These are phyloP conservation scores for Ptychochromis oligacanthus DNA, from an alignment of 2,113 vertebrate genomes.

Conservation along the genomic window DNA sequence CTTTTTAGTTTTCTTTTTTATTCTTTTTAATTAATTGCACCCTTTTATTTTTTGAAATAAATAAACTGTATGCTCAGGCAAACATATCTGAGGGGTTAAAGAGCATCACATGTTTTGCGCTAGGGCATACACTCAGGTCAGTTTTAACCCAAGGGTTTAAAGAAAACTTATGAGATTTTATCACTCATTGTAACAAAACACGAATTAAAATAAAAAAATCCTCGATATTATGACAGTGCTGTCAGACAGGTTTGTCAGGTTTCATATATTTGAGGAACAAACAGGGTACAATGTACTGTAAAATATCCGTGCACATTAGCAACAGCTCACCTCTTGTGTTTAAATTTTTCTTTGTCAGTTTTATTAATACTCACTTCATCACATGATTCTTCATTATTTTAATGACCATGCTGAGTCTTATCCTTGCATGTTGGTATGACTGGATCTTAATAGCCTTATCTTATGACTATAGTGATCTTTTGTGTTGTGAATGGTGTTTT, in stretches of 20 bases:
- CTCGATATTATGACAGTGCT: slow-evolving; percentile 53
- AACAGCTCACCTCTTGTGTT: slow-evolving; percentile 66
- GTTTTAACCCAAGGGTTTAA: slow-evolving; percentile 33
- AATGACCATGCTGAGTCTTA: slow-evolving; percentile 31
- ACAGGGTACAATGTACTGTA: slow-evolving; percentile 82
- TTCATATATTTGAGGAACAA: slow-evolving; percentile 70
- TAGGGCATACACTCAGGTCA: slow-evolving; percentile 76
- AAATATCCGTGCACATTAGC: slow-evolving; percentile 58
- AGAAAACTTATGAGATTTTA: slow-evolving; percentile 1
- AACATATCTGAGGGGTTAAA: slow-evolving; percentile 47
- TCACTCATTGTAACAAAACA: slow-evolving; percentile 27
- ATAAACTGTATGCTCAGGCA: slow-evolving; percentile 60
- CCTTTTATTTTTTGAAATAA: slow-evolving; percentile 27
- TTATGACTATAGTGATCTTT: slow-evolving; percentile 54
- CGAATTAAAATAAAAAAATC: slow-evolving; percentile 24
- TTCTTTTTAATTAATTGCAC: slow-evolving; percentile 55
- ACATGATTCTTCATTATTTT: slow-evolving; percentile 22
- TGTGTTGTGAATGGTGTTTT: slow-evolving; percentile 47
- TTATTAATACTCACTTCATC: slow-evolving; percentile 16
- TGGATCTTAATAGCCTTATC: slow-evolving; percentile 66
- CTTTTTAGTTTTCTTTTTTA: not conserved
- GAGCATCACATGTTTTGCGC: slow-evolving; percentile 38
- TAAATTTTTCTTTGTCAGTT: not conserved
- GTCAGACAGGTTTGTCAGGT: slow-evolving; percentile 57
- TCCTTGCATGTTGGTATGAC: slow-evolving; percentile 64